Evolutionary conservation across 2,888 invertebrate genomes (phyloP).

Genomic region (Agriopis aurantiaria): DNA sequence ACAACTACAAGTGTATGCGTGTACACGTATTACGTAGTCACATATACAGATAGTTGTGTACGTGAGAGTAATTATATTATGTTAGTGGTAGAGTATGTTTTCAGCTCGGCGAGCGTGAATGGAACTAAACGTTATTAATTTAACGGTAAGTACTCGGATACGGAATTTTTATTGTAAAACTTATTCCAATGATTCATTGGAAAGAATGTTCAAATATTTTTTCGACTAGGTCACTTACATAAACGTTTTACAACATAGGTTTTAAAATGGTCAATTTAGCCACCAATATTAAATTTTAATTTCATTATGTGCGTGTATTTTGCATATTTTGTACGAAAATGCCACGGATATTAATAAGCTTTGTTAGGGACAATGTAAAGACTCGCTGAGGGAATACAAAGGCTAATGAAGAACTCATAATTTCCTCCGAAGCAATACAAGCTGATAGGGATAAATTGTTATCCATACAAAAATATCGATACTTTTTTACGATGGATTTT

Average conservation of each 20-base stretch:
- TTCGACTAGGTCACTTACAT: not conserved
- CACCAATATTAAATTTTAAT: not conserved
- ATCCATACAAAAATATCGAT: not conserved
- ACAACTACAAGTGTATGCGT: constrained; percentile 9
- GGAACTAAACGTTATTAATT: constrained; percentile 35
- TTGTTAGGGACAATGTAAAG: constrained; percentile 28
- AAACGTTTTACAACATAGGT: not conserved
- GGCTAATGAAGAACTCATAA: constrained; percentile 32
- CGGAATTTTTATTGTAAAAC: constrained; percentile 5
- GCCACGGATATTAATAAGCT: constrained; percentile 28
- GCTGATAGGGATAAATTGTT: constrained; percentile 12
- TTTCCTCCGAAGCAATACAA: constrained; percentile 27
- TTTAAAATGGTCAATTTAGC: not conserved
- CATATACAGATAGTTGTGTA: constrained; percentile 32
- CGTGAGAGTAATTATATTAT: constrained; percentile 24
- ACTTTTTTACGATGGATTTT: not conserved
- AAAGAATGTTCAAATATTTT: not conserved
- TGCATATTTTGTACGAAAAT: constrained; percentile 22
- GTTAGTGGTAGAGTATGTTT: constrained; percentile 45
- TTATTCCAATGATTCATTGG: not conserved
- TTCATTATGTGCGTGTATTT: constrained; percentile 12
- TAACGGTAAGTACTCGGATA: constrained; percentile 39
- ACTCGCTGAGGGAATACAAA: constrained; percentile 23
- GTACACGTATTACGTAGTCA: constrained; percentile 17
- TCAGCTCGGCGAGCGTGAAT: constrained; percentile 43